Evolutionary conservation across 1,140 invertebrate genomes (phyloP), one percentile per base, ranked within the genome.

Genomic region (Augochlora pura): DNA sequence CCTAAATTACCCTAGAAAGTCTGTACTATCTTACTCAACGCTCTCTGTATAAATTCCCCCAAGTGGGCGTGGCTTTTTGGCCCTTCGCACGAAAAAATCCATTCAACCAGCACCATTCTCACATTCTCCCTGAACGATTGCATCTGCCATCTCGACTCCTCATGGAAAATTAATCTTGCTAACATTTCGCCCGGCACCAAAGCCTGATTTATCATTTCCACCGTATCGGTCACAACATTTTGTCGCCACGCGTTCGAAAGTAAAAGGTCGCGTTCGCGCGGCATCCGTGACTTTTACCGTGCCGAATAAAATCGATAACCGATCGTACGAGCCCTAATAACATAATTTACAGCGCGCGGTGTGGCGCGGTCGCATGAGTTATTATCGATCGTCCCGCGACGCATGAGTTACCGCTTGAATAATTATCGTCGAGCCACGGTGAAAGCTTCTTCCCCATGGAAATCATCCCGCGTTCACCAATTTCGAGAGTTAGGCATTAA

Each of bases 281-380:
- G 7, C 6, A 57, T 7, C 70, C 42, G 42, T 32, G 42, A 10
- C 42, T 12, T 2, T 46, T 46, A 12, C 9, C 10, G 42, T 10
- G 42, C 69, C 64, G 73, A 78, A 81, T 81, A 85, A n/a, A 73
- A 72, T 80, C 76, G 81, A 86, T 84, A 85, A 81, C 39, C 66
- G 87, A 87, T 87, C 86, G 85, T 2, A 84, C n/a, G n/a, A 70
- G 67, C 79, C 80, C 70, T 85, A 88, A 88, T 88, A 87, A 88
- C 62, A 83, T 87, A 87, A 88, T 86, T 87, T 85, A 82, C 80
- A 82, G 69, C 52, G 49, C 64, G 75, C 75, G 67, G 64, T 72
- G 32, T 72, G 32, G 32, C 32, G n/a, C 32, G 32, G 77, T 60
- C 63, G 78, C 52, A 86, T 86, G 82, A 87, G 60, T 86, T 88